These are phyloP conservation scores for Drosophila anomalata DNA, from an alignment of 2,888 invertebrate genomes.

Conservation along the genomic window DNA sequence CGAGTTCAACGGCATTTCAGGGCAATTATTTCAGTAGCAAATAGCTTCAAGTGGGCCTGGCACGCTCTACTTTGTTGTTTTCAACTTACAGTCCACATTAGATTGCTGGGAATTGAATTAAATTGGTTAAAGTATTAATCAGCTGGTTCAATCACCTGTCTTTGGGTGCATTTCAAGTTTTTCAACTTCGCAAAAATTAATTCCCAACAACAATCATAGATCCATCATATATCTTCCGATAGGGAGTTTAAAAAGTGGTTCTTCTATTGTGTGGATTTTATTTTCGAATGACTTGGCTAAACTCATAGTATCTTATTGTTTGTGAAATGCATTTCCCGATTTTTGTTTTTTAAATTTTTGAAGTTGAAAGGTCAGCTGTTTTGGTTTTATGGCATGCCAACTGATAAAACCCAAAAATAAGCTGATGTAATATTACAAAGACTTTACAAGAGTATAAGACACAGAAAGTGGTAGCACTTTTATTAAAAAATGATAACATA, in stretches of 20 bases:
- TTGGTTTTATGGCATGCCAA: neutral
- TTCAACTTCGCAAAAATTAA: neutral
- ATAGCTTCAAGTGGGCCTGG: conserved; percentile 41
- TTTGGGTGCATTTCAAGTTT: neutral
- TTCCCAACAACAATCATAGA: neutral
- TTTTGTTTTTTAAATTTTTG: conserved; percentile 1
- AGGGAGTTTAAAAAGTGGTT: neutral
- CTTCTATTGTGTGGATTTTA: neutral
- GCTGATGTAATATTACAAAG: conserved; percentile 28
- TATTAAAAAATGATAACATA: neutral
- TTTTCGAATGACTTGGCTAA: neutral
- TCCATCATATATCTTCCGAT: neutral
- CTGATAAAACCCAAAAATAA: conserved; percentile 16
- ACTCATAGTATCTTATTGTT: neutral
- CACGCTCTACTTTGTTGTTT: conserved; percentile 25
- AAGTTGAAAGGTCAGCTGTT: conserved; percentile 19
- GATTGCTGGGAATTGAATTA: conserved; percentile 7
- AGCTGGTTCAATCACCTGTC: conserved; percentile 25
- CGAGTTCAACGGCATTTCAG: conserved; percentile 74
- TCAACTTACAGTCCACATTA: conserved; percentile 14
- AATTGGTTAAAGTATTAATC: conserved; percentile 5
- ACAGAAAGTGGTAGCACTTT: neutral
- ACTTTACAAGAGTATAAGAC: conserved; percentile 6
- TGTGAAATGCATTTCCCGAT: conserved; percentile 5
- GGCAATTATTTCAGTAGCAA: conserved; percentile 65